Percentiles rank a stretch among this genome's conserved stretches.
Conservation (phyloP, 2,113 vertebrate genomes). For the Dasyurus viverrinus region DNA sequence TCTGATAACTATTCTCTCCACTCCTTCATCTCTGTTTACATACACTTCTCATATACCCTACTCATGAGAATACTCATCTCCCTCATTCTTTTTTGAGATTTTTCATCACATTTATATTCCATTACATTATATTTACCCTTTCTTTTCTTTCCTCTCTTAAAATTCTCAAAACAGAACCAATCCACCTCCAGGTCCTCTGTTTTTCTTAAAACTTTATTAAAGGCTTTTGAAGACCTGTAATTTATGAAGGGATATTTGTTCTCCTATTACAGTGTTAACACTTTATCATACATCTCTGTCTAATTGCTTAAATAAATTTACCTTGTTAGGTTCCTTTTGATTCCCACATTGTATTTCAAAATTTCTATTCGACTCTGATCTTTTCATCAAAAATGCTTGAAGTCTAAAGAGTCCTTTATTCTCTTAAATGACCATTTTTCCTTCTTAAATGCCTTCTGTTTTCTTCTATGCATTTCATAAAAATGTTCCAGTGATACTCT, state of each 20-base stretch:
- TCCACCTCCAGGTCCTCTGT: background rate
- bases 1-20: background rate
- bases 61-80: background rate
- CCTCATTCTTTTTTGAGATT: background rate
- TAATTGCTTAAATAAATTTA: background rate
- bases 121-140: background rate
- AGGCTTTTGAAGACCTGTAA: background rate
- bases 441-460: background rate
- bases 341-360: background rate
- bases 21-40: background rate
- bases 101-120: background rate
- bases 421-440: background rate
- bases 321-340: background rate
- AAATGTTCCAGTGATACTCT: background rate
- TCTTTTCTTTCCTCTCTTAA: background rate
- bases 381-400: background rate
- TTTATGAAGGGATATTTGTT: background rate
- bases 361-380: background rate
- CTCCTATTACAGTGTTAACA: background rate
- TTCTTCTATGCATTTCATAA: background rate
- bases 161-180: background rate
- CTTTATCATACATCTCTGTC: background rate
- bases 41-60: background rate
- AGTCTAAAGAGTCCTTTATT: no score
- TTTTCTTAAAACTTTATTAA: background rate